phyloP scores from a whole-genome alignment of 2,888 invertebrate genomes.

The Spilosoma lubricipeda region DNA sequence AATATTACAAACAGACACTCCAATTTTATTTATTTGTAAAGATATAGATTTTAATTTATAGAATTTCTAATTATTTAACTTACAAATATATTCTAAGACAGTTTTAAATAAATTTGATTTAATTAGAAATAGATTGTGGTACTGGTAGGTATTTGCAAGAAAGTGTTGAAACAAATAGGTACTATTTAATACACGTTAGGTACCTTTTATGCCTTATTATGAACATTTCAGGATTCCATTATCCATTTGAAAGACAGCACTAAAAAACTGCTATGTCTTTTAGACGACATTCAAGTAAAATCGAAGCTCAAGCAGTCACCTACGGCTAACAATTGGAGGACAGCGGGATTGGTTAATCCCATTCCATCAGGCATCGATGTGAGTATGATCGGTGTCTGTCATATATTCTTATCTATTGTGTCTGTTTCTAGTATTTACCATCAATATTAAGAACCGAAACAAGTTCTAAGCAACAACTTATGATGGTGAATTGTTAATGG shows the following conservation, averaged over 20 bases:
- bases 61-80: too few relatives aligned
- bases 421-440: neutral
- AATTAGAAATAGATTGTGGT: too few relatives aligned
- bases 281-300: slow-evolving; percentile 73
- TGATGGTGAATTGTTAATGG: neutral
- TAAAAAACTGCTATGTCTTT: slow-evolving; percentile 64
- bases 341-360: neutral
- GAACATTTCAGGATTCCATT: slow-evolving; percentile 63
- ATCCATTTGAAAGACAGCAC: slow-evolving; percentile 72
- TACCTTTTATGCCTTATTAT: neutral
- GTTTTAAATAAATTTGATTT: neutral
- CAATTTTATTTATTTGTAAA: too few relatives aligned
- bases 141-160: rapidly evolving
- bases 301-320: slow-evolving; percentile 49
- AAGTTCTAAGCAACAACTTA: neutral
- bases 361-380: slow-evolving; percentile 6
- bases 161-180: neutral
- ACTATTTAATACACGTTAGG: neutral
- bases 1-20: too few relatives aligned
- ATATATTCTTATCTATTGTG: too few relatives aligned
- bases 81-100: too few relatives aligned
- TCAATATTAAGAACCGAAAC: neutral
- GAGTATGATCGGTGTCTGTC: neutral
- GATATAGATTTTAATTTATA: too few relatives aligned
- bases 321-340: neutral